Evolutionary conservation across 2,888 invertebrate species (phyloP), one percentile per base, ranked within the genome.

Genomic region (Lepidocyrtoides sp.): DNA sequence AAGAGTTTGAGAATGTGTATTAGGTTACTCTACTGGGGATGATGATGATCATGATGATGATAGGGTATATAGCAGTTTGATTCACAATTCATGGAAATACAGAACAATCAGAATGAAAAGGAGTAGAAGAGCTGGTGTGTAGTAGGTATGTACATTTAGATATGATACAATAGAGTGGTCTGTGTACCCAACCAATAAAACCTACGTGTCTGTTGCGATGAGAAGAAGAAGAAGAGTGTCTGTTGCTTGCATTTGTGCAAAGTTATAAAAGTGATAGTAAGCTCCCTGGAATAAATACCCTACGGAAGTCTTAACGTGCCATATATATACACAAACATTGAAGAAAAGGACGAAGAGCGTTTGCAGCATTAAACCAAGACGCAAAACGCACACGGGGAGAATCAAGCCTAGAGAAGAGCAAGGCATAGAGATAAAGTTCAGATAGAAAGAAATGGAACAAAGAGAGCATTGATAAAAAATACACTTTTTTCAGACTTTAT

Each of bases 401-500:
- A 54, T 29, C 54, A 54, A 32, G 20, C 79, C 26, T 23, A 32
- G 32, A 77, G 51, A 77, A 51, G 77, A 26, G 77, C 48, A 48
- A 77, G 8, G 60, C 60, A 60, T 36, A 81, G 82, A 57, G 81
- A 89, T 82, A 89, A 89, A 48, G 48, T 63, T 57, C 17, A 60
- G 72, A 72, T 26, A 72, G 82, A 82, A 41, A 79, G 79, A 79
- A 79, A 77, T 29, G 29, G 72, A 89, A 89, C 89, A 89, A 89
- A 82, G 89, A 89, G 57, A 17, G 44, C 89, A 89, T 83, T 89
- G 89, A 87, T 63, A 51, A 66, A 79, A 85, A 51, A 86, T 75
- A 32, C 29, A 57, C 51, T 81, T 79, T 79, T 79, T 72, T 66
- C 63, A 69, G 88, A 69, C 66, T 83, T 89, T 83, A 89, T 89